phyloP scores from a whole-genome alignment of 2,888 invertebrate species.

The Dinocampus coccinellae region DNA sequence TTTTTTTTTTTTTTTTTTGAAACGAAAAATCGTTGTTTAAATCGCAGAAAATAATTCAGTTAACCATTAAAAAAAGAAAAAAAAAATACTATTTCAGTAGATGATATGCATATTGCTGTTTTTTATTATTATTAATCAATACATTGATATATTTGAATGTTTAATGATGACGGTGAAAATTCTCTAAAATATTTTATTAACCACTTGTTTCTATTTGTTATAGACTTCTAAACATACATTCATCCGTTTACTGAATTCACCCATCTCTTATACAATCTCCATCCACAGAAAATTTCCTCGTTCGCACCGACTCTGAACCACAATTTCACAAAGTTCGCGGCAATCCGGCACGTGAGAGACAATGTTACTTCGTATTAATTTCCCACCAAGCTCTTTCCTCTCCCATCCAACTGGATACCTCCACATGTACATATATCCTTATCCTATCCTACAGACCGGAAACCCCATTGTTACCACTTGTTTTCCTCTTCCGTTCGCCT shows the following conservation, averaged over 20 bases:
- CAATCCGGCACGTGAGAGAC: slow-evolving; percentile 50
- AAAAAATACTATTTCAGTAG: no score
- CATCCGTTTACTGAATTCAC: neutral
- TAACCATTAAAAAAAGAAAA: no score
- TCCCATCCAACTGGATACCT: slow-evolving; percentile 31
- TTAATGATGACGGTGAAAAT: no score
- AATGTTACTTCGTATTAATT: slow-evolving; percentile 61
- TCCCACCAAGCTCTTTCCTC: slow-evolving; percentile 45
- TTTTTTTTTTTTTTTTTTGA: no score
- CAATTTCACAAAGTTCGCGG: slow-evolving; percentile 50
- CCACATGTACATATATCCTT: slow-evolving; percentile 4
- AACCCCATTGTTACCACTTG: slow-evolving; percentile 55
- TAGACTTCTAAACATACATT: neutral
- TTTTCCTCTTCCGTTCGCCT: slow-evolving; percentile 53
- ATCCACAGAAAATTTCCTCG: slow-evolving; percentile 42
- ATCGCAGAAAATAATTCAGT: no score
- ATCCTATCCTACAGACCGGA: slow-evolving; percentile 40
- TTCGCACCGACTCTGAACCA: slow-evolving; percentile 44
- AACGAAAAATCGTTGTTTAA: no score
- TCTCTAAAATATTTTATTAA: no score
- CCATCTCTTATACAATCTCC: no score
- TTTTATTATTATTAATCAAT: no score
- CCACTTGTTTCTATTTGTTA: neutral
- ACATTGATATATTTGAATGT: no score
- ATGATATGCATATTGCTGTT: no score